Percentiles rank a stretch among this genome's conserved stretches.
phyloP scores from a whole-genome alignment of 2,888 invertebrate species.

The Sturmia bella region DNA sequence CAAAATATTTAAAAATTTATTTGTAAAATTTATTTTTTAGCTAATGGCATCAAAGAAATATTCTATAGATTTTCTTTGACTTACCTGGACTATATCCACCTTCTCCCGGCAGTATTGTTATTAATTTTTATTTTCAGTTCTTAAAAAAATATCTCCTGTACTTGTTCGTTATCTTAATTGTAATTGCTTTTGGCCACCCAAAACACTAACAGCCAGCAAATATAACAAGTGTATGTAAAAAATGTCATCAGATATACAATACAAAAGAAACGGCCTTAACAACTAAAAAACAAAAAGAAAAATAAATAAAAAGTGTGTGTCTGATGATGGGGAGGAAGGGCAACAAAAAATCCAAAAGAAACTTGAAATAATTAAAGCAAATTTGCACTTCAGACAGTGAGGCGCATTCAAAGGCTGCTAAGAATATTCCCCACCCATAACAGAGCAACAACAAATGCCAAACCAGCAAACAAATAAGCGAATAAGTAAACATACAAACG shows the following conservation, averaged over 20 bases:
- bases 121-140: too few relatives aligned
- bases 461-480: constrained; percentile 5
- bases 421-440: constrained; percentile 32
- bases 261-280: constrained; percentile 44
- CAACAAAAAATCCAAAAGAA: constrained; percentile 47
- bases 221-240: constrained; percentile 40
- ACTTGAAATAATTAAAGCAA: constrained; percentile 79
- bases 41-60: too few relatives aligned
- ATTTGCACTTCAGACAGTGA: constrained; percentile 80
- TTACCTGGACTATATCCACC: too few relatives aligned
- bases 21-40: too few relatives aligned
- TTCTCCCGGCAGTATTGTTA: too few relatives aligned
- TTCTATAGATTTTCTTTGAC: too few relatives aligned
- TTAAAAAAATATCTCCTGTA: too few relatives aligned
- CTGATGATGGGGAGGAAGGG: neutral
- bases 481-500: neutral
- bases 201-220: constrained; percentile 11
- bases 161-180: neutral
- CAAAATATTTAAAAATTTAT: too few relatives aligned
- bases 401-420: constrained; percentile 60
- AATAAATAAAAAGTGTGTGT: neutral
- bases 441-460: constrained; percentile 22
- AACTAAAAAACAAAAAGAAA: constrained; percentile 10
- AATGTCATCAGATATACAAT: constrained; percentile 61
- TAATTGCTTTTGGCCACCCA: constrained; percentile 32